Conservation (phyloP, 1,140 invertebrate species). For the Zeugodacus cucurbitae region DNA sequence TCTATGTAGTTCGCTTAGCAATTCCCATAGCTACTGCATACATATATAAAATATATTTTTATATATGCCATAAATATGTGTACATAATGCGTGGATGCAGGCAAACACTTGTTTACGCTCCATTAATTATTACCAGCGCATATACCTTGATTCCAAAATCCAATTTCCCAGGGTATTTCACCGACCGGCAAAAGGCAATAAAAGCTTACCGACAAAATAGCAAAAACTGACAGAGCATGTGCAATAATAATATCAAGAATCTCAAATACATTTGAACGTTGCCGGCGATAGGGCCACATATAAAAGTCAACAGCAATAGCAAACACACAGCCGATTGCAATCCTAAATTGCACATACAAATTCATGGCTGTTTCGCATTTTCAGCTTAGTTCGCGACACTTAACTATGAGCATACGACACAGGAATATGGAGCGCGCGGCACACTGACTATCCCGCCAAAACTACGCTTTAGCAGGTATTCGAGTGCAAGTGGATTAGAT, state of each 20-base stretch:
- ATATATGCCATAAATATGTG: background rate
- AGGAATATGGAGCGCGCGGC: background rate
- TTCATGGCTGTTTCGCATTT: background rate
- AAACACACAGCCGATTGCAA: background rate
- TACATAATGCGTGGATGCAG: background rate
- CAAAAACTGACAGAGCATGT: background rate
- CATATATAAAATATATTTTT: too few species aligned
- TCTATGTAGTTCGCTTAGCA: too few species aligned
- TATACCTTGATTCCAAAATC: slow-evolving; percentile 26
- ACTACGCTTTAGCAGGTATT: background rate
- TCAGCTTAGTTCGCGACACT: background rate
- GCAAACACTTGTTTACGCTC: background rate
- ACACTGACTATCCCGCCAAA: background rate
- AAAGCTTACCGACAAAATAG: slow-evolving; percentile 16
- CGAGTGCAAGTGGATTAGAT: background rate
- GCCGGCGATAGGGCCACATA: background rate
- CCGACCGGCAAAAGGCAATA: slow-evolving; percentile 18
- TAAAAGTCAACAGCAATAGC: background rate
- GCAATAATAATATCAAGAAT: background rate
- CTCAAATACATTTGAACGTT: background rate
- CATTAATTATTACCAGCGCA: slow-evolving; percentile 29
- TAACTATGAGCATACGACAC: background rate
- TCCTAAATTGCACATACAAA: background rate
- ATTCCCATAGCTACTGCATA: too few species aligned
- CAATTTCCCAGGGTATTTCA: slow-evolving; percentile 28